Percentiles rank a stretch among this genome's conserved stretches.
phyloP scores from a whole-genome alignment of 1,140 invertebrate species.

The Pectinophora gossypiella region DNA sequence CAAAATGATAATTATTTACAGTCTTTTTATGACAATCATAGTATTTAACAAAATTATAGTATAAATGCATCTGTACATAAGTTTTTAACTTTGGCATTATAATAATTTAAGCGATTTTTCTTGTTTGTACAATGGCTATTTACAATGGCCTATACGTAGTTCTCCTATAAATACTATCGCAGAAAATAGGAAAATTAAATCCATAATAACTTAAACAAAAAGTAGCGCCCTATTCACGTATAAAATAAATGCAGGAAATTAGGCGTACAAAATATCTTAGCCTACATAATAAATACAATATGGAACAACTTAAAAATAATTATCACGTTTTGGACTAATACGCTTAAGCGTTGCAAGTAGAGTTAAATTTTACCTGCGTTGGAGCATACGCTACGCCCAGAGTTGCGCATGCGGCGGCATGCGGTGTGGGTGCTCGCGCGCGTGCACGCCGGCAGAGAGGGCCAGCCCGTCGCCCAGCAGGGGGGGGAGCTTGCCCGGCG shows the following conservation, averaged over 20 bases:
- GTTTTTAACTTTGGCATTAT: conserved; percentile 72
- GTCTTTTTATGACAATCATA: conserved; percentile 33
- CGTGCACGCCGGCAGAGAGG: conserved; percentile 80
- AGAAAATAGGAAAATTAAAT: conserved; percentile 61
- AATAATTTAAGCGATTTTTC: conserved; percentile 52
- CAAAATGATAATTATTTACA: conserved; percentile 57
- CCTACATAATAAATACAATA: conserved; percentile 57
- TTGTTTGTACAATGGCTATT: conserved; percentile 11
- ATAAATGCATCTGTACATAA: conserved; percentile 65
- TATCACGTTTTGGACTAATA: conserved; percentile 72
- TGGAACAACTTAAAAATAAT: conserved; percentile 56
- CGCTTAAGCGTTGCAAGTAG: conserved; percentile 69
- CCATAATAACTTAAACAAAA: conserved; percentile 43
- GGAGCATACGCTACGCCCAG: conserved; percentile 78
- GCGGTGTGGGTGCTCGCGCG: conserved; percentile 87
- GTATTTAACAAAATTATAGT: conserved; percentile 37
- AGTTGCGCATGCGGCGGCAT: conserved; percentile 94
- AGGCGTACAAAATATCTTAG: conserved; percentile 19
- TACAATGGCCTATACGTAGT: conserved; percentile 18
- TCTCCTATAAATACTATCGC: conserved; percentile 57
- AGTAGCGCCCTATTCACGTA: conserved; percentile 37
- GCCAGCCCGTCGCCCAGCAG: conserved; percentile 68
- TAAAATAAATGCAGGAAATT: conserved; percentile 46
- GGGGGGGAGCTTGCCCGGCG: conserved; percentile 75
- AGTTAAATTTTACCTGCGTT: conserved; percentile 71